Evolutionary conservation across 1,140 invertebrate species (phyloP), one percentile per base, ranked within the genome.

Genomic region (Onthophagus taurus): DNA sequence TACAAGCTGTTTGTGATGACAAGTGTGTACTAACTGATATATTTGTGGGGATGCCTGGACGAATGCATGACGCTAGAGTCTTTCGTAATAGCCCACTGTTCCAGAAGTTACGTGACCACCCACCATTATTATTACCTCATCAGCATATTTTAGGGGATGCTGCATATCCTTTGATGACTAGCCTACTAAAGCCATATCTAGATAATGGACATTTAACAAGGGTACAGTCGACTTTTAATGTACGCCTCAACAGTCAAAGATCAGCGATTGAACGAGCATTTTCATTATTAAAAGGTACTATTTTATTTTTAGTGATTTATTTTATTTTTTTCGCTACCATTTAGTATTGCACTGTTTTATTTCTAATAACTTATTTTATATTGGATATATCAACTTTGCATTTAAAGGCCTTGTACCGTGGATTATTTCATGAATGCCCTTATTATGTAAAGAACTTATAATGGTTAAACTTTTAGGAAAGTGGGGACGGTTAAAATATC

Each of bases 21-120:
- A 37, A 20, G 17, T 13, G 13, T 17, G 5, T 37, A 11, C 19
- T 37, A 17, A 37, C 12, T 37, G 35, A 37, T 37, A 14, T 33
- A 8, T 14, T 33, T 45, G 21, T 45, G 12, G 35, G 45, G n/a
- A 47, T 42, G 45, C 38, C 37, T 21, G 31, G 45, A 13, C 17
- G 45, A 21, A 20, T 47, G 16, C 39, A 47, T 43, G 41, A 47
- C 35, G 39, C 45, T n/a, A 24, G 39, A 14, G 45, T 36, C 24
- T 43, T 47, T 21, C 33, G 45, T 11, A 43, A 12, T 18, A 43
- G 45, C 26, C 39, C 39, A 30, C 8, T 42, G 9, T 33, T 12
- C 24, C 24, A 26, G 7, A 26, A 26, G 24, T 26, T 26, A 26
- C 24, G 7, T 26, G n/a, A 26, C n/a, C 7, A 7, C n/a, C 24